phyloP scores from a whole-genome alignment of 1,140 invertebrate genomes.

The Ganaspis sp. region DNA sequence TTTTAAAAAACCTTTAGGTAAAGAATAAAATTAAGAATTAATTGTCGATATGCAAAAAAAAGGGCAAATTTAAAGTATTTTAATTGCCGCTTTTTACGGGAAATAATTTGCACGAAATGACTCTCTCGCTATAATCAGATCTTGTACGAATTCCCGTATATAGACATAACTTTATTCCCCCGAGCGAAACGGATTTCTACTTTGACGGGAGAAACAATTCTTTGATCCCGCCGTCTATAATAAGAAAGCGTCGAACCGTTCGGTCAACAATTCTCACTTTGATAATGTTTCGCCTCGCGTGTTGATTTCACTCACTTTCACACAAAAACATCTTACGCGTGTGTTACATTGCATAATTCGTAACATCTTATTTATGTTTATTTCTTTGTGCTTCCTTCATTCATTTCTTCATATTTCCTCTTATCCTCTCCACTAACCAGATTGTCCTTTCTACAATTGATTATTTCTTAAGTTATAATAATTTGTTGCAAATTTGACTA shows the following conservation, averaged over 20 bases:
- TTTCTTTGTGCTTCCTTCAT: no score
- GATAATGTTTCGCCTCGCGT: not conserved
- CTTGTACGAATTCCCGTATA: slow-evolving; percentile 1
- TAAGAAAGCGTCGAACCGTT: slow-evolving; percentile 15
- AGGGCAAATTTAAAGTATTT: not conserved
- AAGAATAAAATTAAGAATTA: no score
- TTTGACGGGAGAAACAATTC: slow-evolving; percentile 2
- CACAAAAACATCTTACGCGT: not conserved
- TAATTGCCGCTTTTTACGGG: not conserved
- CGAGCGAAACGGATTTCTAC: slow-evolving; percentile 1
- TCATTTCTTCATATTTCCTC: no score
- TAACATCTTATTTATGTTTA: not conserved
- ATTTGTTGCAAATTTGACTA: no score
- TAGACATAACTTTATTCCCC: not conserved
- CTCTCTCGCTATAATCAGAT: not conserved
- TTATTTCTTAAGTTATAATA: no score
- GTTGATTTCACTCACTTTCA: slow-evolving; percentile 5
- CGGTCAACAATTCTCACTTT: slow-evolving; percentile 18
- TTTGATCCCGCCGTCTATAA: slow-evolving; percentile 2
- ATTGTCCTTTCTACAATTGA: no score
- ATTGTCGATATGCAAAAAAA: no score
- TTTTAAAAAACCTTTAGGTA: no score
- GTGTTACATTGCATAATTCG: not conserved
- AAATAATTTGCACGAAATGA: not conserved
- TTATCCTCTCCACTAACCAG: no score